Conservation (phyloP, 2,888 invertebrate genomes). For the Pollenia amentaria region DNA sequence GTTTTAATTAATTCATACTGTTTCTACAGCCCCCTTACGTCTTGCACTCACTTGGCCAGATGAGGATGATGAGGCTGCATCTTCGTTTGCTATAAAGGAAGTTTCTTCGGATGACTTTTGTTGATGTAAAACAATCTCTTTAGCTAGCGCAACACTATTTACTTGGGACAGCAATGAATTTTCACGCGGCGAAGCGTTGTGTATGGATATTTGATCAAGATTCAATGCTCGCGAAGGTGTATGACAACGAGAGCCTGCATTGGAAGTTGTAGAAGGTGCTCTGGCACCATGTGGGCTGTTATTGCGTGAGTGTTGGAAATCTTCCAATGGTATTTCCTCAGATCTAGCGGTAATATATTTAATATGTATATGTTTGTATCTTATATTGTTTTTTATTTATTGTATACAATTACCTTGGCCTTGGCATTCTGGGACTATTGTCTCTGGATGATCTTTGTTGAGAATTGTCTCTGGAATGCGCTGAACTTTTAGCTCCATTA, state of each 20-base stretch:
- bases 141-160: constrained; percentile 76
- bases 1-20: constrained; percentile 82
- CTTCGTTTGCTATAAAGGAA: constrained; percentile 88
- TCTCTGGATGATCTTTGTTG: constrained; percentile 85
- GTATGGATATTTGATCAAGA: constrained; percentile 79
- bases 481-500: constrained; percentile 84
- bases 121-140: constrained; percentile 79
- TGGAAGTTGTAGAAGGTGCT: constrained; percentile 73
- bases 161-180: constrained; percentile 76
- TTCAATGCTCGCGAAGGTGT: constrained; percentile 82
- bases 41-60: constrained; percentile 83
- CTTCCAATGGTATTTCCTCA: constrained; percentile 92
- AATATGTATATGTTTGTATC: background rate
- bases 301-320: constrained; percentile 88
- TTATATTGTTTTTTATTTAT: background rate
- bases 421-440: constrained; percentile 89
- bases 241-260: constrained; percentile 85
- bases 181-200: constrained; percentile 77
- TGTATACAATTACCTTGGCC: constrained; percentile 85
- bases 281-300: constrained; percentile 84
- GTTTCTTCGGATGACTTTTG: constrained; percentile 89
- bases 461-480: constrained; percentile 82
- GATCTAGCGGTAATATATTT: constrained; percentile 83
- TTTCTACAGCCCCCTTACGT: constrained; percentile 85
- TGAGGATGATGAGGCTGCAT: constrained; percentile 37